Evolutionary conservation across 2,888 invertebrate species (phyloP), one percentile per base, ranked within the genome.

Genomic region (Eupithecia exiguata): DNA sequence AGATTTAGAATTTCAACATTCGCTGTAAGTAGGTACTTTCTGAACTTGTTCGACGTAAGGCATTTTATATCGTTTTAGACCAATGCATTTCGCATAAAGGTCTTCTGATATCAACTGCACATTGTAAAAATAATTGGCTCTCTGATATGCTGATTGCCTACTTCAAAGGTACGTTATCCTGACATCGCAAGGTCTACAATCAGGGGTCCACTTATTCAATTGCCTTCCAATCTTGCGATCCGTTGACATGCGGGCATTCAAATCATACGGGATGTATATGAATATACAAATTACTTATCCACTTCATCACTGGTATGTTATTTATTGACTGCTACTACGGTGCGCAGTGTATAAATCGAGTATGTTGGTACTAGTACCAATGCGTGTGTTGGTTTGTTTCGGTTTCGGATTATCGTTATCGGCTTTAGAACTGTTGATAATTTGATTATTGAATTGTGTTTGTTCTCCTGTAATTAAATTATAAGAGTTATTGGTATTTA

Each of bases 201-300:
- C 77, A 77, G 74, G 71, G 72, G 77, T 74, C 79, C 84, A 84
- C 84, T 87, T 84, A 86, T 87, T 84, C 84, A 86, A 86, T 86
- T 85, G 82, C 83, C 83, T 80, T 79, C 81, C 81, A 83, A 81
- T 82, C 80, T 78, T 75, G 77, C 75, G 77, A 79, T 75, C 78
- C 78, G 83, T 79, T 82, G 85, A 83, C 84, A 87, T 87, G 84
- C 86, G 86, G 86, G 86, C 82, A 79, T 80, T 80, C 87, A 84
- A 88, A 84, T 84, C 84, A 85, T 87, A 85, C 87, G 82, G 82
- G 83, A 79, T 78, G 80, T 75, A 80, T 79, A 82, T 82, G 84
- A 85, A 86, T 86, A 87, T 84, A 88, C 87, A 88, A 87, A 87
- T 87, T 85, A 86, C 84, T 87, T 86, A 80, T 83, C 81, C 82